phyloP scores from a whole-genome alignment of 2,797 vertebrate species.

The Micrastur ruficollis region DNA sequence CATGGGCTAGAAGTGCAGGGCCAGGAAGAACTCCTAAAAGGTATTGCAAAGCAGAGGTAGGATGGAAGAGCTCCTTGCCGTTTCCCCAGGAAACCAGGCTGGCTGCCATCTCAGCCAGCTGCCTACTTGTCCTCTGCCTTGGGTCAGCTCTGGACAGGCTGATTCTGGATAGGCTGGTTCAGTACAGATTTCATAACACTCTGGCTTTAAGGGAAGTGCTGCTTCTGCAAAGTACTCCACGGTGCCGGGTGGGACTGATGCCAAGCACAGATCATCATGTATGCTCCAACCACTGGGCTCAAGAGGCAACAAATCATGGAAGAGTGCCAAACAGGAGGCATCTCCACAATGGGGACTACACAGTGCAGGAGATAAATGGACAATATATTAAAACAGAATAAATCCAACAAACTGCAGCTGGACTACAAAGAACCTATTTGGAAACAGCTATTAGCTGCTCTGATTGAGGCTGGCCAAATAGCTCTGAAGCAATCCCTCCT shows the following conservation, averaged over 20 bases:
- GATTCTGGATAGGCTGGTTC: background rate
- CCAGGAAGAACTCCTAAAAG: background rate
- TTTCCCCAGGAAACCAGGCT: background rate
- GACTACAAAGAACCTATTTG: background rate
- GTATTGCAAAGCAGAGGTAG: background rate
- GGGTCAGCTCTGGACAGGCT: background rate
- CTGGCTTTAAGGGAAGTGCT: background rate
- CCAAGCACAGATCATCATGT: background rate
- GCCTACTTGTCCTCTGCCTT: background rate
- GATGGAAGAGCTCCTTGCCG: background rate
- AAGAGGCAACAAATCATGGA: background rate
- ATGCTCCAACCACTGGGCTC: background rate
- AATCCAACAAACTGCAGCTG: background rate
- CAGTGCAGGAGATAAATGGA: background rate
- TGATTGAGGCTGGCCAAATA: background rate
- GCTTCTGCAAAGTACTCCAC: background rate
- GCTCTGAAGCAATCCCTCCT: background rate
- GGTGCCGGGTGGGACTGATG: background rate
- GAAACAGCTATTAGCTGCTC: background rate
- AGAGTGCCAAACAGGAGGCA: background rate
- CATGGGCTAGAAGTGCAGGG: background rate
- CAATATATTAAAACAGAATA: background rate
- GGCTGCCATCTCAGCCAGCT: background rate
- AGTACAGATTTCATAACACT: background rate
- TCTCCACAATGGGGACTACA: background rate